Evolutionary conservation across 2,888 invertebrate genomes (phyloP).

Genomic region (Drosophila imparisetae): DNA sequence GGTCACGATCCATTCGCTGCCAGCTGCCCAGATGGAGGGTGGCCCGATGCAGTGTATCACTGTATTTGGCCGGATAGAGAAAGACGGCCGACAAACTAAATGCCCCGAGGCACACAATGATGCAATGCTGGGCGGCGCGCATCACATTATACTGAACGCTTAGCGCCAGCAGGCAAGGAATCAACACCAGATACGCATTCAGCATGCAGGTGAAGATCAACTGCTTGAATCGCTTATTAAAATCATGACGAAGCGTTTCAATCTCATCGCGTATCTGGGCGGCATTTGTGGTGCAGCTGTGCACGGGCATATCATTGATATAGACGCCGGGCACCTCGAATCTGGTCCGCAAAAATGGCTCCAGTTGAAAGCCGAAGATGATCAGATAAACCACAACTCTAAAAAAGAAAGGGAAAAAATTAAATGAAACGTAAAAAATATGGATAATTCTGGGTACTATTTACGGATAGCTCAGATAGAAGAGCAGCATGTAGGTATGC

Average conservation of each 20-base stretch:
- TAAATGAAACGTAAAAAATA: neutral
- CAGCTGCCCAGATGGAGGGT: slow-evolving; percentile 92
- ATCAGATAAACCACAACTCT: slow-evolving; percentile 91
- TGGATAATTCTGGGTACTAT: slow-evolving; percentile 77
- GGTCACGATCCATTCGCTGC: slow-evolving; percentile 80
- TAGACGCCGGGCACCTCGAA: slow-evolving; percentile 84
- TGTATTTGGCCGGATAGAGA: slow-evolving; percentile 88
- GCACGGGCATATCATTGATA: slow-evolving; percentile 88
- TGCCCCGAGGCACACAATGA: slow-evolving; percentile 93
- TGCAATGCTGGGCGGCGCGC: slow-evolving; percentile 93
- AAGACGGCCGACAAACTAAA: slow-evolving; percentile 92
- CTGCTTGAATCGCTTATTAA: slow-evolving; percentile 95
- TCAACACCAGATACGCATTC: slow-evolving; percentile 94
- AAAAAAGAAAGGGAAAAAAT: neutral
- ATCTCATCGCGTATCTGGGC: slow-evolving; percentile 92
- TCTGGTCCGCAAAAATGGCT: slow-evolving; percentile 90
- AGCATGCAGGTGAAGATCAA: slow-evolving; percentile 92
- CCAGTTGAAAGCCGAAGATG: slow-evolving; percentile 91
- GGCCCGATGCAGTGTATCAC: slow-evolving; percentile 95
- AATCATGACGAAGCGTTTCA: slow-evolving; percentile 92
- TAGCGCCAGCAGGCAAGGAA: slow-evolving; percentile 95
- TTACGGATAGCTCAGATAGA: slow-evolving; percentile 96
- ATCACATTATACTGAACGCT: slow-evolving; percentile 92
- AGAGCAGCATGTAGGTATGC: slow-evolving; percentile 91
- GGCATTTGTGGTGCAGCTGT: slow-evolving; percentile 91